Conservation (phyloP, 2,888 invertebrate species). For the Phyto melanocephala region DNA sequence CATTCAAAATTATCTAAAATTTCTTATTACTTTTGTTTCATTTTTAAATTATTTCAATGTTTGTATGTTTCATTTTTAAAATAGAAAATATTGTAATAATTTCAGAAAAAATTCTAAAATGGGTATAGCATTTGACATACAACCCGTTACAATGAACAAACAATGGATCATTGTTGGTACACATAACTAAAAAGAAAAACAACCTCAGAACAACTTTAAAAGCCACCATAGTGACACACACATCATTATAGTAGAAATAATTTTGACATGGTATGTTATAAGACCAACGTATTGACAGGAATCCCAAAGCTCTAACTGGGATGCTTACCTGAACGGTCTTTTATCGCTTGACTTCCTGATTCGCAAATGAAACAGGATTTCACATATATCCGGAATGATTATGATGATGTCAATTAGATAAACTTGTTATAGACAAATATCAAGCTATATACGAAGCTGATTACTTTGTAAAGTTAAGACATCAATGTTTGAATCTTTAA, state of each 20-base stretch:
- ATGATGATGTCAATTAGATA: too few species aligned
- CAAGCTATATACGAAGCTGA: too few species aligned
- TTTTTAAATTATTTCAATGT: too few species aligned
- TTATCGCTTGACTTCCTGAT: conserved; percentile 70
- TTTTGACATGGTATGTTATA: conserved; percentile 66
- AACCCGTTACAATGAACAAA: conserved; percentile 74
- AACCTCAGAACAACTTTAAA: conserved; percentile 72
- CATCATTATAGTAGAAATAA: conserved; percentile 69
- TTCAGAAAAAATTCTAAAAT: conserved; percentile 9
- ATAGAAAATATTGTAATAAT: too few species aligned
- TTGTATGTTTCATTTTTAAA: too few species aligned
- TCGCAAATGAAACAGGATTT: conserved; percentile 73
- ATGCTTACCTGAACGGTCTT: conserved; percentile 70
- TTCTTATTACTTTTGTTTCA: too few species aligned
- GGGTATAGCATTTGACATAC: conserved; percentile 70
- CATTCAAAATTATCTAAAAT: too few species aligned
- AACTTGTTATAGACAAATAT: too few species aligned
- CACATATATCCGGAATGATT: too few species aligned
- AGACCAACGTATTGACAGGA: conserved; percentile 67
- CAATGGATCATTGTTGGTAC: conserved; percentile 72
- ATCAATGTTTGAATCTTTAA: too few species aligned
- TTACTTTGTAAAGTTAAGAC: too few species aligned
- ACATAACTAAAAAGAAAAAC: conserved; percentile 71
- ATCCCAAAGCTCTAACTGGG: too few species aligned
- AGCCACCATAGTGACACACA: conserved; percentile 73